Evolutionary conservation across 2,888 invertebrate species (phyloP), one percentile per base, ranked within the genome.

Genomic region (Agelastica alni): DNA sequence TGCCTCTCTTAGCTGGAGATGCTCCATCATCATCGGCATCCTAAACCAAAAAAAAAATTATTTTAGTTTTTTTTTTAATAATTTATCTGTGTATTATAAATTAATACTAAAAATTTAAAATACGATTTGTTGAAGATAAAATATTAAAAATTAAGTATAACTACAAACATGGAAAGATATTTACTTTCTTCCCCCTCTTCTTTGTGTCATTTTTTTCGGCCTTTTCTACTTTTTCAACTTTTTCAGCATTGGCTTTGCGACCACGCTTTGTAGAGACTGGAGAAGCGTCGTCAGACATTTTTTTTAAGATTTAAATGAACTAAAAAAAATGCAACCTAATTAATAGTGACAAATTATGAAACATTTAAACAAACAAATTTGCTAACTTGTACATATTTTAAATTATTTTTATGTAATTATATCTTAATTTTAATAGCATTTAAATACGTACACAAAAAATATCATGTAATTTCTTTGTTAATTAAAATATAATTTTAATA

Each of bases 1-100:
- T 77, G 6, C 82, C 82, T 45, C 81, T 70, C 65, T 83, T 83
- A 14, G 77, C 79, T 31, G 81, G 79, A 7, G 70, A 60, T 4
- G 67, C 64, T 4, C 65, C 68, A 34, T 66, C 69, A 2, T 61
- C 68, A 7, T 69, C 69, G 43, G 64, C 34, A n/a, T 68, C 69
- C 62, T 67, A 39, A 10, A 54, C 43, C 37, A 46, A 39, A 45
- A 46, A 58, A 22, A 43, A 26, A 26, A 18, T 22, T n/a, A n/a
- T n/a, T n/a, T n/a, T n/a, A n/a, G n/a, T n/a, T n/a, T n/a, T n/a
- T n/a, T n/a, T n/a, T n/a, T n/a, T n/a, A n/a, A n/a, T n/a, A n/a
- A n/a, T n/a, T n/a, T n/a, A n/a, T n/a, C n/a, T n/a, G n/a, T n/a
- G n/a, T n/a, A n/a, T n/a, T n/a, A n/a, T n/a, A n/a, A n/a, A n/a